phyloP scores from a whole-genome alignment of 2,797 vertebrate genomes.

The Sebastolobus alascanus region DNA sequence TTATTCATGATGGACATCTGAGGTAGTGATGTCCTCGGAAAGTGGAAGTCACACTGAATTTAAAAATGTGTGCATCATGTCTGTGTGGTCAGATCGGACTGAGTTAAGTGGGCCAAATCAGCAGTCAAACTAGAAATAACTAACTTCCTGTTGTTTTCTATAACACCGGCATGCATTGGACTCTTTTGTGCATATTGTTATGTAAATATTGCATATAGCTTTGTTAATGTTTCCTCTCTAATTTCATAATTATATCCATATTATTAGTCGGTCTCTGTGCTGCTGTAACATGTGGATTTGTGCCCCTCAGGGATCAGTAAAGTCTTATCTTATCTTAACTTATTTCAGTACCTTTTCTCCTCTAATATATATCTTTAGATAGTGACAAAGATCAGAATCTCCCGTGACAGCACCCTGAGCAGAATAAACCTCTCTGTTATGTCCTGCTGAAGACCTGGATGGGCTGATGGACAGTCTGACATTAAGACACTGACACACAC shows the following conservation, averaged over 20 bases:
- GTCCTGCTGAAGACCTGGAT: background rate
- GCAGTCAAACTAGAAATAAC: no score
- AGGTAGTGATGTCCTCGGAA: no score
- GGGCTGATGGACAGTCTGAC: background rate
- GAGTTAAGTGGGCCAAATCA: background rate
- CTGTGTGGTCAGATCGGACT: background rate
- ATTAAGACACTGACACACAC: background rate
- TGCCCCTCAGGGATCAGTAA: no score
- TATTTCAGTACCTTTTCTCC: no score
- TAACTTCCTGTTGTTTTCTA: background rate
- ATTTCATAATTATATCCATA: background rate
- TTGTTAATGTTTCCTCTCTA: background rate
- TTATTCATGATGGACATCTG: background rate
- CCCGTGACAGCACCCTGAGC: background rate
- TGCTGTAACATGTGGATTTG: background rate
- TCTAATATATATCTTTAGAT: background rate
- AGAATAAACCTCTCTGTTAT: background rate
- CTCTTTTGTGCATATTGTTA: background rate
- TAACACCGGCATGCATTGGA: background rate
- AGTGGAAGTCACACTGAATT: no score
- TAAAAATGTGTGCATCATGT: background rate
- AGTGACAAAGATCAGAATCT: background rate
- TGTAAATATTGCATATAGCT: background rate
- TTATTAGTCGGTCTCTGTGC: background rate
- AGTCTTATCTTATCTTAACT: background rate